Base-by-base conservation (phyloP, 2,888 invertebrate genomes). In the Brenthis daphne region DNA sequence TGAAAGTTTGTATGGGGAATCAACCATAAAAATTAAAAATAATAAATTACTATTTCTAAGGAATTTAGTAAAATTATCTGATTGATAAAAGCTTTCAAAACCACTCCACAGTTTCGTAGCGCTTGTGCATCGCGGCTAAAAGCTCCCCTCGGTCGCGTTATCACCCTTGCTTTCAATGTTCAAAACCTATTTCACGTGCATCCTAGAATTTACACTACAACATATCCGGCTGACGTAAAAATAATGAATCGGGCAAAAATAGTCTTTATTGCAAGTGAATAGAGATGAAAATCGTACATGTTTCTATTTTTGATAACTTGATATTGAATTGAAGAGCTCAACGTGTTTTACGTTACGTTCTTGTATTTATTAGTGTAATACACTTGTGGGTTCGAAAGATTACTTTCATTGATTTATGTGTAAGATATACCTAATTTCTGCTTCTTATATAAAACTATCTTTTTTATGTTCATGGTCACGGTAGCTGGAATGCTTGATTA, bases 121-220 rank as follows among this genome's bases (percentile, higher is more conserved):
- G 66, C 68, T 51, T 14, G 24, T 67, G 37, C 24, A 43, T 55
- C 54, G 67, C 65, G 54, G 56, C 67, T 73, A 70, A 72, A 70
- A 72, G 73, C 73, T 73, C 72, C 73, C 73, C 51, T 69, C 65
- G 69, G 74, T 66, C 69, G 60, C 70, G 74, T 74, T 74, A 74
- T 72, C 74, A 66, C 69, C 67, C 67, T 68, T 70, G 68, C 70
- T 69, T 69, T 72, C 71, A 72, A 69, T 69, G 72, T 74, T 70
- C 64, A 70, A 72, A 69, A 67, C 70, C 70, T 72, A 72, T 72
- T 72, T 74, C 72, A 74, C 70, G 68, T 70, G 72, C 72, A 71
- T 64, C 71, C 64, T 57, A 67, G 55, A 67, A 56, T 70, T 61
- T 63, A 63, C 54, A 63, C 71, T 67, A 67, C 71, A 56, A 60